Conservation (phyloP, 23 tunicate genomes). For the Trididemnum miniatum region DNA sequence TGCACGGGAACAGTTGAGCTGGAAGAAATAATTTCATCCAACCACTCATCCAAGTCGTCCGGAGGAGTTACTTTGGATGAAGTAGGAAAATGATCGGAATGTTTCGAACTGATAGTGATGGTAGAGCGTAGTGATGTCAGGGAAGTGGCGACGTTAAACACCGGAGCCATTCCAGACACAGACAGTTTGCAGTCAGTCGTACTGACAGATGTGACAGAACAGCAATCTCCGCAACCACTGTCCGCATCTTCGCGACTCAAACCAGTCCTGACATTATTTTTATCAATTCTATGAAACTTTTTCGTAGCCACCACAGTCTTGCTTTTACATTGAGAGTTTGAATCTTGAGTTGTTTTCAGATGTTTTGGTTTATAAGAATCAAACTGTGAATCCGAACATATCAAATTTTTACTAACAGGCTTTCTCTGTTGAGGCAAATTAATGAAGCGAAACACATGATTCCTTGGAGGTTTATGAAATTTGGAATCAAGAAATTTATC, state of each 20-base stretch:
- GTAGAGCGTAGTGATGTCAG: neutral
- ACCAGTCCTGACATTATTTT: neutral
- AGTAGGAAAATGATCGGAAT: too few relatives aligned
- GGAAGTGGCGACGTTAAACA: neutral
- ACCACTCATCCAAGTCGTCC: too few relatives aligned
- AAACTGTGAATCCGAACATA: neutral
- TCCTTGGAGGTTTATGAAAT: neutral
- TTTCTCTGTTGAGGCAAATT: neutral
- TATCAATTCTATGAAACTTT: neutral
- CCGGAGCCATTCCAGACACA: neutral
- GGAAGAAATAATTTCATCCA: too few relatives aligned
- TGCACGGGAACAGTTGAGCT: too few relatives aligned
- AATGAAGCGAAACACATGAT: neutral
- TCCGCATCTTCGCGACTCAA: constrained; percentile 1
- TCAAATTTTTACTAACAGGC: constrained; percentile 4
- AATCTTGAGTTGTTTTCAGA: neutral
- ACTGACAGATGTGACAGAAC: neutral
- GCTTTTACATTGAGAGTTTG: neutral
- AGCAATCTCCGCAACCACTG: constrained; percentile 23
- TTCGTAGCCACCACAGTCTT: neutral
- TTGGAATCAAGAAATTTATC: neutral
- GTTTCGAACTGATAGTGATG: neutral
- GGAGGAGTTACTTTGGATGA: neutral
- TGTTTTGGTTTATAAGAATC: neutral
- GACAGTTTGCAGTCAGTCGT: neutral